Evolutionary conservation across 2,113 vertebrate genomes (phyloP).

Genomic region (Platichthys flesus): DNA sequence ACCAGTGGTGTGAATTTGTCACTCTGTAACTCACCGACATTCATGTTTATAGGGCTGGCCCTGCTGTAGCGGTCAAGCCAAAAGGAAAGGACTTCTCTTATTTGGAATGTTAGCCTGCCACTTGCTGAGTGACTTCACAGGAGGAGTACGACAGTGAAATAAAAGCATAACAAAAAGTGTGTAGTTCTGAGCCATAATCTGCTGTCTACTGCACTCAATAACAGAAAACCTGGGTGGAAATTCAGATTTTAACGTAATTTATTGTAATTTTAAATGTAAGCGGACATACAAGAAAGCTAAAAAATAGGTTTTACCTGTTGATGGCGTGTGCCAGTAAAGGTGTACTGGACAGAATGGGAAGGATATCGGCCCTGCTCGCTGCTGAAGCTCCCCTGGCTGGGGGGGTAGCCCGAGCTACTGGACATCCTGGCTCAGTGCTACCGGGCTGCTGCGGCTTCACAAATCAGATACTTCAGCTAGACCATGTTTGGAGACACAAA

Average conservation of each 20-base stretch:
- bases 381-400: constrained; percentile 97
- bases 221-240: too few relatives aligned
- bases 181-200: too few relatives aligned
- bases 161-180: too few relatives aligned
- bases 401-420: constrained; percentile 95
- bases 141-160: too few relatives aligned
- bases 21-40: neutral
- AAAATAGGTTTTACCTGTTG: constrained; percentile 86
- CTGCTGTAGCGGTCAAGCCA: neutral
- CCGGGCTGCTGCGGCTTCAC: constrained; percentile 81
- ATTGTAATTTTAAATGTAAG: too few relatives aligned
- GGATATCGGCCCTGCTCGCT: constrained; percentile 94
- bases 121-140: too few relatives aligned
- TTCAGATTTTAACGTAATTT: too few relatives aligned
- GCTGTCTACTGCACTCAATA: too few relatives aligned
- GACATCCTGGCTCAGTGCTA: constrained; percentile 88
- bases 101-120: neutral
- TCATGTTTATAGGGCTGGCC: neutral
- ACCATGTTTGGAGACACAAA: constrained; percentile 86
- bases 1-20: too few relatives aligned
- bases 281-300: neutral
- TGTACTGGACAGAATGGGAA: constrained; percentile 93
- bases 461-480: constrained; percentile 83
- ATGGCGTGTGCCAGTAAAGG: constrained; percentile 89
- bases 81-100: neutral